A percentile compares a stretch with the other conserved stretches of the same genome.
phyloP scores from a whole-genome alignment of 2,797 vertebrate species.

The Sandelia bainsii region DNA sequence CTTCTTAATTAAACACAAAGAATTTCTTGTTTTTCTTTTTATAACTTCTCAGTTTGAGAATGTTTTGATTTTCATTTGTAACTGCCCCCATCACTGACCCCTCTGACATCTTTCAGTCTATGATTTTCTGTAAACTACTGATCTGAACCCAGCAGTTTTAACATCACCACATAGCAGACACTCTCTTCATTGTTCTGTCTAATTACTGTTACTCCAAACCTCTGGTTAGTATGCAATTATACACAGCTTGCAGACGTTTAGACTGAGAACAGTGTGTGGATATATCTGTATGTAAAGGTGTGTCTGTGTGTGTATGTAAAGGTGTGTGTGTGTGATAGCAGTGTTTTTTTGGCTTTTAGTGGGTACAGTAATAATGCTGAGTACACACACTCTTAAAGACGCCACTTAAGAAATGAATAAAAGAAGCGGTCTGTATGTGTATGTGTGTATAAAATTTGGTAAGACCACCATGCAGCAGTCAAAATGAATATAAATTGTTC shows the following conservation, averaged over 20 bases:
- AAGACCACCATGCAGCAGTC: background rate
- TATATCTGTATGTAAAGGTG: slow-evolving; percentile 16
- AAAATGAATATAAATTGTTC: background rate
- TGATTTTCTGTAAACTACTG: slow-evolving; percentile 29
- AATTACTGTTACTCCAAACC: slow-evolving; percentile 50
- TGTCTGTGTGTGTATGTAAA: slow-evolving; percentile 23
- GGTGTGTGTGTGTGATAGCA: slow-evolving; percentile 4
- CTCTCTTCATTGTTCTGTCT: slow-evolving; percentile 47
- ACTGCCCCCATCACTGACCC: background rate
- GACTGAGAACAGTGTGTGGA: slow-evolving; percentile 3
- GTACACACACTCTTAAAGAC: too few species aligned
- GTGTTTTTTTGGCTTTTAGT: background rate
- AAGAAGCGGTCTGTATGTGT: background rate
- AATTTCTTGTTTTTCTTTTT: background rate
- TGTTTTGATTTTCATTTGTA: background rate
- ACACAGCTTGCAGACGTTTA: slow-evolving; percentile 32
- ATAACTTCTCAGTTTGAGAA: background rate
- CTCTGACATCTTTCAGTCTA: slow-evolving; percentile 11
- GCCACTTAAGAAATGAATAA: too few species aligned
- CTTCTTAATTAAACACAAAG: background rate
- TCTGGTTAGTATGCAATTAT: slow-evolving; percentile 48
- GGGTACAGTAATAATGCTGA: too few species aligned
- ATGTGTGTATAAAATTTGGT: background rate
- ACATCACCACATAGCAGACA: slow-evolving; percentile 29
- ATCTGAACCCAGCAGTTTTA: slow-evolving; percentile 45